Base-by-base conservation (phyloP, 1,140 invertebrate species). In the Magallana angulata region DNA sequence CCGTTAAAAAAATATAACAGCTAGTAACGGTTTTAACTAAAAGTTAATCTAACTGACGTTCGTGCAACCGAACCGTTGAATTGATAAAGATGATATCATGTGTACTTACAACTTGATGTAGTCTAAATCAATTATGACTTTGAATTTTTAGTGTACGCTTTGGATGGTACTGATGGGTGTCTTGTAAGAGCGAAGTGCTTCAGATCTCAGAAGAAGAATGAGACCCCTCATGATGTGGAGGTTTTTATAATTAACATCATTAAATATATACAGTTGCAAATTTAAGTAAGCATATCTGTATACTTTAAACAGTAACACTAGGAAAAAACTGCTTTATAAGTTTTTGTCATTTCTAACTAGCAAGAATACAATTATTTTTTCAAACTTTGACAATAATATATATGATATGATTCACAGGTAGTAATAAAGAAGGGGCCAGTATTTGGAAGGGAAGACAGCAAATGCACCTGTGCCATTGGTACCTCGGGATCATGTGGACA, bases 381-480 rank as follows among this genome's bases (percentile, higher is more conserved):
- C 76, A 11, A 9, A n/a, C 6, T 24, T 24, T 24, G 18, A 24
- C 18, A 24, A 24, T 24, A 24, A 24, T 24, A 24, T 24, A 24
- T 24, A 24, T 24, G 18, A 24, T 24, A 24, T 24, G 18, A 24
- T 62, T 12, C n/a, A 62, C n/a, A 62, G 60, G n/a, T 62, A 12
- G 60, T 62, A 11, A 11, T 62, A 11, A 62, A 11, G 11, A 62
- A 12, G 11, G 60, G 1, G 1, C 60, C 60, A 62, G 60, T n/a
- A 1, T 62, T 62, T 62, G 60, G n/a, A 11, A 62, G 60, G 60
- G 60, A 62, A 12, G 60, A 11, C 11, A 62, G 60, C 60, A 62
- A 62, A n/a, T 90, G 89, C 57, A 12, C 82, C 2, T 90, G 89
- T 56, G 81, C 89, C 14, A 90, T 88, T 60, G 89, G 87, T 7